Base-by-base conservation (phyloP, 2,113 vertebrate species). In the Serinus canaria region DNA sequence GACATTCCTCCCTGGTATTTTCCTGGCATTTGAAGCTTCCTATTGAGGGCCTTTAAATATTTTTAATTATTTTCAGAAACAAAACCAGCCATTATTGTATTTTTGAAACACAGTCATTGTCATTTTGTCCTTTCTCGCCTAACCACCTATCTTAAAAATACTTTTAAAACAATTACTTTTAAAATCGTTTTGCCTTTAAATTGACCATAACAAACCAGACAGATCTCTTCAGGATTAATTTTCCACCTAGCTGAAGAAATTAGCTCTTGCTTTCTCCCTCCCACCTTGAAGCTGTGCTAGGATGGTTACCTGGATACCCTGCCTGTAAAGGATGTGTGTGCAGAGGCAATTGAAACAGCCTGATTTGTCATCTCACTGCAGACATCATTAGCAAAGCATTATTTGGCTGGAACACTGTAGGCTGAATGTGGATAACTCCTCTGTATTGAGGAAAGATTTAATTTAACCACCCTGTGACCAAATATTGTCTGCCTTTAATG, bases 341-440 rank as follows among this genome's bases (percentile, higher is more conserved):
- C 77, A 1, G 46, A 43, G 46, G 92, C 58, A 68, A 79, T 92
- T 88, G 88, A 83, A 87, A 95, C 84, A 93, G 87, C 87, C 83
- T 73, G 89, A 79, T 95, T 94, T 96, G 92, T 96, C 96, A 94
- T 93, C 87, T 78, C 93, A 95, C 91, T 74, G 92, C 91, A 74
- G 72, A 79, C 88, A 85, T 77, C 64, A 76, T 89, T 93, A 94
- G 68, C 74, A 75, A 87, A 88, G 93, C 85, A 79, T 93, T 95
- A 83, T 93, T 96, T 90, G 94, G 56, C 83, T 94, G 77, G 77
- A 95, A 83, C 89, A 52, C 31, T 92, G 94, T 83, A 91, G 94
- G 94, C 92, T 94, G 91, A 95, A 69, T 12, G 9, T 62, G 81
- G 85, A 56, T 74, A 83, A 59, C 76, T 92, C 62, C 85, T 72